Evolutionary conservation across 1,140 invertebrate genomes (phyloP), one percentile per base, ranked within the genome.

Genomic region (Drosophila subobscura): DNA sequence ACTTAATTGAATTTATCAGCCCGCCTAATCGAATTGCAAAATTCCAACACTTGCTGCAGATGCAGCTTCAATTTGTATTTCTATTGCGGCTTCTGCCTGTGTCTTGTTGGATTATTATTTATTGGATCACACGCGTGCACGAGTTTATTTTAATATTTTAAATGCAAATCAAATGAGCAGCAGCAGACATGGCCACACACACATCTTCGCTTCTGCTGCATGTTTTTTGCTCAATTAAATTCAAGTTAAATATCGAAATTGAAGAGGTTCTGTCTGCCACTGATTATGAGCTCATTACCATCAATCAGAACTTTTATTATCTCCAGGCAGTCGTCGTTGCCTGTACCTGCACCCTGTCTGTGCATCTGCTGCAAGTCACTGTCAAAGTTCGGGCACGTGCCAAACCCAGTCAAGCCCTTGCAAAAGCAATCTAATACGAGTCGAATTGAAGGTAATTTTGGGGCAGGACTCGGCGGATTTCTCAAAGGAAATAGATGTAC

Each of bases 211-310:
- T 1, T 10, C 3, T 29, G 27, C 27, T 29, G 27, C 6, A 2
- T 29, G 3, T 29, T 29, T 29, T 6, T 29, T 2, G 27, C 16
- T 29, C 6, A 29, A 29, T 29, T 8, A 10, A 33, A 10, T 33
- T 10, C 8, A 4, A 33, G 3, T 33, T 33, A 10, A 33, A 33
- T 33, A 33, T 33, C 8, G 7, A 33, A 33, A 33, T 33, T 33
- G 29, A 3, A 33, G 8, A 33, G 29, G 29, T 8, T 29, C 27
- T 33, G 29, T 33, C 12, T 20, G 1, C 23, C 12, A 23, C 23
- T 33, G 33, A 49, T 29, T 22, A 23, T 49, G 63, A 63, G 2
- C 44, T 8, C 61, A 29, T 64, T 41, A 65, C 57, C 23, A 42
- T 23, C 6, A 63, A 47, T 49, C 23, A 49, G 45, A 29, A 22